Conservation (phyloP, 2,797 vertebrate genomes). For the Brachymystax lenok region DNA sequence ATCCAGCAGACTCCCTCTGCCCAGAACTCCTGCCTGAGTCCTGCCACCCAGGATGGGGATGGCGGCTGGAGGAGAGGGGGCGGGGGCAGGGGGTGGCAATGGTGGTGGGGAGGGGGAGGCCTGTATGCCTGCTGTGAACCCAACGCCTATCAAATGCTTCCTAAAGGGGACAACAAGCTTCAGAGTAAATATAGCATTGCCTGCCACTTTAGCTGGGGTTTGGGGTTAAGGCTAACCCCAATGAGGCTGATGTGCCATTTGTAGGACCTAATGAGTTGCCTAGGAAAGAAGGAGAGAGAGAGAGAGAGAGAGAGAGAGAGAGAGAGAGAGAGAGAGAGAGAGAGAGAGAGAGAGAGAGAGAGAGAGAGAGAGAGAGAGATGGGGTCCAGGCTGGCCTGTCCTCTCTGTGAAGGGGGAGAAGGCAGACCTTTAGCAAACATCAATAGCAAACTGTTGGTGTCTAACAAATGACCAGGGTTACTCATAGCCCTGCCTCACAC, state of each 20-base stretch:
- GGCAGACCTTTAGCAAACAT: slow-evolving; percentile 62
- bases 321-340: no score
- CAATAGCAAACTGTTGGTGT: slow-evolving; percentile 68
- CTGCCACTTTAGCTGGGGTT: slow-evolving; percentile 89
- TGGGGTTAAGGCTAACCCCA: slow-evolving; percentile 80
- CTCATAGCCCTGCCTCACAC: slow-evolving; percentile 51
- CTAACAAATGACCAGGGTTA: slow-evolving; percentile 67
- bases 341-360: no score
- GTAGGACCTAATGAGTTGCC: slow-evolving; percentile 89
- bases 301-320: no score
- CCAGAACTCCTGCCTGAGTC: slow-evolving; percentile 83
- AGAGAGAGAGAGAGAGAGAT: slow-evolving; percentile 10
- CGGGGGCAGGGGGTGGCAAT: slow-evolving; percentile 46
- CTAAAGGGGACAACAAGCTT: slow-evolving; percentile 84
- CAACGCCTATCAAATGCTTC: slow-evolving; percentile 80
- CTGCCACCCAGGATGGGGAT: slow-evolving; percentile 69
- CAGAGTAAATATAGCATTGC: slow-evolving; percentile 82
- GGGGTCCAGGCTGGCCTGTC: no score
- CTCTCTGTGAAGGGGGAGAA: slow-evolving; percentile 34
- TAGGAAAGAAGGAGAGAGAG: slow-evolving; percentile 31
- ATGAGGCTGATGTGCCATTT: slow-evolving; percentile 83
- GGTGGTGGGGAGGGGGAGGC: slow-evolving; percentile 49
- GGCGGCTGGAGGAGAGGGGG: slow-evolving; percentile 69
- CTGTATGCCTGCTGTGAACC: slow-evolving; percentile 83
- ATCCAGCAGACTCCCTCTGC: slow-evolving; percentile 88